phyloP scores from a whole-genome alignment of 2,113 vertebrate genomes.

The Nerophis ophidion region DNA sequence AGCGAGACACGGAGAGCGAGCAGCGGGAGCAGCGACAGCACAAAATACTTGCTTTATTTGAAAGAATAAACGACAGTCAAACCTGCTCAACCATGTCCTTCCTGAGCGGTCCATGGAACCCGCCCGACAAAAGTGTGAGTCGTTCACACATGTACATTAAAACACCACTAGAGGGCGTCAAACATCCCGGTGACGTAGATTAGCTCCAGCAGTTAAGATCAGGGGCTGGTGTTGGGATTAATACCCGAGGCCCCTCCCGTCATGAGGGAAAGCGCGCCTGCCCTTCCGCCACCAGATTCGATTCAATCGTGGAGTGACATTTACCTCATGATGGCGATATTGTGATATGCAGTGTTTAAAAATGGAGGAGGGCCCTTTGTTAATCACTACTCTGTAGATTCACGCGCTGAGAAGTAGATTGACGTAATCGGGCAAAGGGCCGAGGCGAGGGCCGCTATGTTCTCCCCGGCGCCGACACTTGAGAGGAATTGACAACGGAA shows the following conservation, averaged over 20 bases:
- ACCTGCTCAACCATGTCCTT: too few relatives aligned
- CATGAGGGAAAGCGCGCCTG: constrained; percentile 37
- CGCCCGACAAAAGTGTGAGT: too few relatives aligned
- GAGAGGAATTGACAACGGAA: constrained; percentile 60
- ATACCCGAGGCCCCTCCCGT: constrained; percentile 29
- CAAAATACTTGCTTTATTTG: too few relatives aligned
- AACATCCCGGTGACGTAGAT: too few relatives aligned
- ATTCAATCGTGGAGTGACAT: constrained; percentile 49
- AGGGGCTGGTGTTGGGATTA: constrained; percentile 40
- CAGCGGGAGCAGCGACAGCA: too few relatives aligned
- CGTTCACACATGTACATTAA: too few relatives aligned
- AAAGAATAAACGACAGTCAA: too few relatives aligned
- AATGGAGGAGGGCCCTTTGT: constrained; percentile 42
- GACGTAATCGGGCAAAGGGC: constrained; percentile 52
- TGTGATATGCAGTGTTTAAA: constrained; percentile 39
- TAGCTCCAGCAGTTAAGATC: constrained; percentile 48
- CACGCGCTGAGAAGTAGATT: constrained; percentile 25
- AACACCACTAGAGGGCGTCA: too few relatives aligned
- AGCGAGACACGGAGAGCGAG: too few relatives aligned
- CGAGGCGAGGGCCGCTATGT: constrained; percentile 61
- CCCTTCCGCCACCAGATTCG: constrained; percentile 33
- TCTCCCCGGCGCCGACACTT: constrained; percentile 45
- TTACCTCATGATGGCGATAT: constrained; percentile 38
- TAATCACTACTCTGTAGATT: constrained; percentile 37
- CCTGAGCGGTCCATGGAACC: too few relatives aligned